Conservation (phyloP, 2,113 vertebrate species). For the Tenrec ecaudatus region DNA sequence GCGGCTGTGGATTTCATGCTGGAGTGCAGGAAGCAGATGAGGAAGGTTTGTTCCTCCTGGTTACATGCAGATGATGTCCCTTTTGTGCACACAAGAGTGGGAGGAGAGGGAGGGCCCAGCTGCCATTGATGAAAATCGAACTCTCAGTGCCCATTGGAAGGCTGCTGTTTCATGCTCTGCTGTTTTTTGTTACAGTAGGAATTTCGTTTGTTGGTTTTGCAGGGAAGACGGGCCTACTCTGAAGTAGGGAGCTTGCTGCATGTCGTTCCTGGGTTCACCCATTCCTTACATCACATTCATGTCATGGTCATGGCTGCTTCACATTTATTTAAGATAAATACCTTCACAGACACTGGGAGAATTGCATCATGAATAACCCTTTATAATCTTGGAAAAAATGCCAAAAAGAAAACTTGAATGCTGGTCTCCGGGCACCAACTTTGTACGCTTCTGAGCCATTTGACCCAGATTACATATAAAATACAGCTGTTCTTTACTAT, state of each 20-base stretch:
- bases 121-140: conserved; percentile 71
- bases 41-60: conserved; percentile 29
- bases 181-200: conserved; percentile 83
- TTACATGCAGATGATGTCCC: conserved; percentile 67
- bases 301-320: conserved; percentile 49
- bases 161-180: conserved; percentile 84
- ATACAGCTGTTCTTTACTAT: conserved; percentile 14
- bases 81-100: conserved; percentile 51
- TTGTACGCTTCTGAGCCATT: conserved; percentile 1
- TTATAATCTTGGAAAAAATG: background rate
- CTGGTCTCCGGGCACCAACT: background rate
- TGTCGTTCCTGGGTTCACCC: conserved; percentile 65
- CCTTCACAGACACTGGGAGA: conserved; percentile 10
- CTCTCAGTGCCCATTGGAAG: conserved; percentile 76
- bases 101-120: conserved; percentile 74
- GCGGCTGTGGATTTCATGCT: background rate
- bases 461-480: conserved; percentile 36
- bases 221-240: conserved; percentile 71
- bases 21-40: background rate
- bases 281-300: conserved; percentile 65
- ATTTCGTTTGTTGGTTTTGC: conserved; percentile 75
- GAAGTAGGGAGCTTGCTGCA: conserved; percentile 27
- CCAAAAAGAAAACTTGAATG: background rate
- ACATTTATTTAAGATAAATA: conserved; percentile 66
- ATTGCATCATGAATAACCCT: conserved; percentile 48